A percentile compares a stretch with the other conserved stretches of the same genome.
Conservation (phyloP, 2,113 vertebrate species). For the Gymnocephalus cernua region DNA sequence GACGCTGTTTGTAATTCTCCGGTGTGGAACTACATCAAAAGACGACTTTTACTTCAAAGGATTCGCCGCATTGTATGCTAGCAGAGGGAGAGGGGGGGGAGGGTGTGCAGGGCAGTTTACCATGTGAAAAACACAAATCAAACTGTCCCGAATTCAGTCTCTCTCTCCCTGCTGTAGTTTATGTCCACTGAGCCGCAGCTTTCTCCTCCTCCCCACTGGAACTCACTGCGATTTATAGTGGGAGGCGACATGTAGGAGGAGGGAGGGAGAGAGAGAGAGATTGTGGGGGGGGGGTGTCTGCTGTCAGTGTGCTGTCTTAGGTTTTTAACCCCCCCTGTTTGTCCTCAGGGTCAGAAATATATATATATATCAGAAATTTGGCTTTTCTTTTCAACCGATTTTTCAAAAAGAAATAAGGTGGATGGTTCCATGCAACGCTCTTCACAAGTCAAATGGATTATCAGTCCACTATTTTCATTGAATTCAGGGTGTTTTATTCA, state of each 20-base stretch:
- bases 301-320: too few relatives aligned
- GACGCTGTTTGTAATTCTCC: not conserved
- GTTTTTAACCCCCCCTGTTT: too few relatives aligned
- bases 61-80: not conserved
- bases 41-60: not conserved
- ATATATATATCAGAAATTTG: too few relatives aligned
- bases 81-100: not conserved
- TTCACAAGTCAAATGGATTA: too few relatives aligned
- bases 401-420: too few relatives aligned
- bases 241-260: slow-evolving; percentile 27
- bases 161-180: fast-evolving
- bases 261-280: too few relatives aligned
- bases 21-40: slow-evolving; percentile 50
- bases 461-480: too few relatives aligned
- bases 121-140: not conserved
- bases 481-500: too few relatives aligned
- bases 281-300: too few relatives aligned
- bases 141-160: not conserved
- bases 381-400: too few relatives aligned
- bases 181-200: not conserved
- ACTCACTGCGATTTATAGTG: slow-evolving; percentile 15
- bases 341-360: too few relatives aligned
- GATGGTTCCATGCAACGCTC: too few relatives aligned
- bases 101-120: not conserved
- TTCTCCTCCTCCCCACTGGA: not conserved